Percentiles rank a stretch among this genome's conserved stretches.
These are phyloP conservation scores for Phalacrocorax pelagicus DNA, from an alignment of 2,113 vertebrate genomes.

Conservation along the genomic window DNA sequence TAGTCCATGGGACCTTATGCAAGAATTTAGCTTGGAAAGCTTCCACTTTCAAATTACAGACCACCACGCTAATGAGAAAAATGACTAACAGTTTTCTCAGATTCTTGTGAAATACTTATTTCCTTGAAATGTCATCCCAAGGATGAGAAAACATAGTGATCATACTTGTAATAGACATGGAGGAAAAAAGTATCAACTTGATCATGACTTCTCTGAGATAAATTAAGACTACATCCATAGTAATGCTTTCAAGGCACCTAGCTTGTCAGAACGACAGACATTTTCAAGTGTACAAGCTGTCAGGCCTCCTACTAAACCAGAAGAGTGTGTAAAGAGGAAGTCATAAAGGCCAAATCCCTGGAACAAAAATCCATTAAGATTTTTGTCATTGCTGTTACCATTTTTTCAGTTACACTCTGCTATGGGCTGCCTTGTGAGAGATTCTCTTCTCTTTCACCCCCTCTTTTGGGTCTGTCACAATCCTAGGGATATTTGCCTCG, in stretches of 20 bases:
- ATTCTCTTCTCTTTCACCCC: background rate
- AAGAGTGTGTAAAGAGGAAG: background rate
- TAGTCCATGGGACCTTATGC: background rate
- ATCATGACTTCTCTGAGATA: background rate
- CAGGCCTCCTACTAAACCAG: background rate
- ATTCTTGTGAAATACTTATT: background rate
- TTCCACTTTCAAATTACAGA: background rate
- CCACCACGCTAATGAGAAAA: background rate
- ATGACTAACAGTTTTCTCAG: background rate
- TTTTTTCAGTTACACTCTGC: background rate
- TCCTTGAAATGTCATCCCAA: background rate
- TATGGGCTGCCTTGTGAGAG: background rate
- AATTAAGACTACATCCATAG: background rate
- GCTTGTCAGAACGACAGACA: background rate
- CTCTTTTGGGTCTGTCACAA: background rate
- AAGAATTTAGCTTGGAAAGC: background rate
- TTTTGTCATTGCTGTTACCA: background rate
- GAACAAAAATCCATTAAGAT: background rate
- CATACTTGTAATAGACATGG: background rate
- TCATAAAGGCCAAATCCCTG: background rate
- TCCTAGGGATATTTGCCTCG: background rate
- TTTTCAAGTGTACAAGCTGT: background rate
- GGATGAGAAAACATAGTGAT: background rate
- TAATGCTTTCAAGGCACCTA: background rate
- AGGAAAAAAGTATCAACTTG: background rate